Conservation (phyloP, 2,797 vertebrate genomes). For the Tympanoctomys barrerae region DNA sequence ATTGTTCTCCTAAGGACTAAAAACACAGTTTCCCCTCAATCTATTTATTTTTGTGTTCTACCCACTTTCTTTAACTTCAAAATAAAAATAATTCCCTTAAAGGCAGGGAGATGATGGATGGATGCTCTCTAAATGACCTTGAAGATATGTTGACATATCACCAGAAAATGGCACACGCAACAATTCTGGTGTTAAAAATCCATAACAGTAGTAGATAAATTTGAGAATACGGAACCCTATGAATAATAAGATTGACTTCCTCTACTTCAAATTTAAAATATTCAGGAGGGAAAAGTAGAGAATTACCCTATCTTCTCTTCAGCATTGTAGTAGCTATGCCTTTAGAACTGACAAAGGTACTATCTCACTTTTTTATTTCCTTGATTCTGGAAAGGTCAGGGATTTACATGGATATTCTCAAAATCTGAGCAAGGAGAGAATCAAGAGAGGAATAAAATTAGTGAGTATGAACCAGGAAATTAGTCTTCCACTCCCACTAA, state of each 20-base stretch:
- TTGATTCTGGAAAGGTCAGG: neutral
- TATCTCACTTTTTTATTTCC: neutral
- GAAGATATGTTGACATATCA: neutral
- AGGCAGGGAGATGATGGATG: neutral
- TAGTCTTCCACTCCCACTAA: neutral
- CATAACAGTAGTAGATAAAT: neutral
- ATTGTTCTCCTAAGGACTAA: neutral
- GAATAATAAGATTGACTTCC: neutral
- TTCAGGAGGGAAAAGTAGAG: neutral
- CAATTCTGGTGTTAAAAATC: neutral
- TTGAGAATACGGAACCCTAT: neutral
- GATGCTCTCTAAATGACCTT: neutral
- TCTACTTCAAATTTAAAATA: neutral
- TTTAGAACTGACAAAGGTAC: neutral
- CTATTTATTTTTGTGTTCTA: neutral
- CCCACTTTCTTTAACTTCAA: neutral
- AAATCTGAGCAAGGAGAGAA: neutral
- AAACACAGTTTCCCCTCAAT: neutral
- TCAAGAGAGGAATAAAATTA: neutral
- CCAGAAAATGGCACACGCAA: neutral
- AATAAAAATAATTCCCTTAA: neutral
- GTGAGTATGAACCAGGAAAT: neutral
- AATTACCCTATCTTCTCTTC: neutral
- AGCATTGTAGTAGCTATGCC: neutral
- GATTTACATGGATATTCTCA: neutral